Evolutionary conservation across 2,888 invertebrate genomes (phyloP).

Genomic region (Mesorhabditis spiculigera): DNA sequence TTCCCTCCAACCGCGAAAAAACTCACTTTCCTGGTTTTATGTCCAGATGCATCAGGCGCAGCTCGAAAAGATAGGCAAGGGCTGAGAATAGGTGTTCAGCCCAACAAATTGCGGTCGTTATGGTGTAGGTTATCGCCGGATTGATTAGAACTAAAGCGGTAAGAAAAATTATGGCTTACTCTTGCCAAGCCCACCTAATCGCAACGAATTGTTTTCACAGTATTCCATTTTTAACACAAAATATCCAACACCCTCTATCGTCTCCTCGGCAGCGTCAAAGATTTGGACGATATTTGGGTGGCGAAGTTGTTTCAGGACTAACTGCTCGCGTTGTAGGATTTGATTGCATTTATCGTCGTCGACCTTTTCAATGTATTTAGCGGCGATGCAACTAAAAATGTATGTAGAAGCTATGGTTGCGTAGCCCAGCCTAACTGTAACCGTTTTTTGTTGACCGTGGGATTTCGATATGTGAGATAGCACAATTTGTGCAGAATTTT

Average conservation of each 20-base stretch:
- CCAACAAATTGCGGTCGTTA: neutral
- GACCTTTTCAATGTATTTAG: neutral
- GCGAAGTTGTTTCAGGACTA: neutral
- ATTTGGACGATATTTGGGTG: neutral
- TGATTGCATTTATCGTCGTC: neutral
- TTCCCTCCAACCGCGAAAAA: neutral
- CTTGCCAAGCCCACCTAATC: neutral
- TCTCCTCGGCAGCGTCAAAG: neutral
- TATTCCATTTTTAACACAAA: neutral
- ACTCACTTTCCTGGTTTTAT: slow-evolving; percentile 1
- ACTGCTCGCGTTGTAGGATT: neutral
- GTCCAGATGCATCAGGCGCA: neutral
- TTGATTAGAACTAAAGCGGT: neutral
- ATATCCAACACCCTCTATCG: neutral
- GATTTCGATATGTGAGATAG: no score
- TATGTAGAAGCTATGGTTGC: no score
- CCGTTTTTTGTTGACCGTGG: no score
- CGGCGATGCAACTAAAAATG: neutral
- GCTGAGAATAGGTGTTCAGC: neutral
- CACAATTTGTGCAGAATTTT: no score
- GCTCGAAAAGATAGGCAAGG: neutral
- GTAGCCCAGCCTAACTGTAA: no score
- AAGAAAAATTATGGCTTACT: no score
- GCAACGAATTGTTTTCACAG: neutral
- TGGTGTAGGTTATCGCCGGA: neutral